These are phyloP conservation scores for Berghia stephanieae DNA, from an alignment of 1,140 invertebrate species.

Conservation along the genomic window DNA sequence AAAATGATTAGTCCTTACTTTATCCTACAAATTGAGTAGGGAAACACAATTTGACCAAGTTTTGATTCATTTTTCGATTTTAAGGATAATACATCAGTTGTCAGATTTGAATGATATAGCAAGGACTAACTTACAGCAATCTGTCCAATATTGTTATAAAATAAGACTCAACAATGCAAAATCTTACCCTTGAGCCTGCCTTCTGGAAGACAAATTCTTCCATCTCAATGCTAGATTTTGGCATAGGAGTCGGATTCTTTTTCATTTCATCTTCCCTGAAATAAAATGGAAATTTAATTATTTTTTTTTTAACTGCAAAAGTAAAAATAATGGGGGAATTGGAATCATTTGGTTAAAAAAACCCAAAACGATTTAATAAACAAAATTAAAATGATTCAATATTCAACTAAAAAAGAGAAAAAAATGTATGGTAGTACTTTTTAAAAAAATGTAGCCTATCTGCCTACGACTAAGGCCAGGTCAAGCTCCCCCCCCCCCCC, in stretches of 20 bases:
- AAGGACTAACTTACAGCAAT: too few species aligned
- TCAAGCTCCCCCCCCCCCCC: too few species aligned
- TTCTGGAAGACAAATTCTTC: slow-evolving; percentile 92
- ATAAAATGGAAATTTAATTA: too few species aligned
- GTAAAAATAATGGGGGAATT: too few species aligned
- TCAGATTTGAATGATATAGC: too few species aligned
- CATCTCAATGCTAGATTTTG: slow-evolving; percentile 88
- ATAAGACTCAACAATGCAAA: not conserved
- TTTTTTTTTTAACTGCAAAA: too few species aligned
- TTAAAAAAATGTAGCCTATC: not conserved
- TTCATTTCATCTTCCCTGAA: slow-evolving; percentile 88
- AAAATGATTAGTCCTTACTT: not conserved
- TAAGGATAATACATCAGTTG: too few species aligned
- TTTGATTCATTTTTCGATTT: too few species aligned
- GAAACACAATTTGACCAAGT: too few species aligned
- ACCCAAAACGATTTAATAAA: not conserved
- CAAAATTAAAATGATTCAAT: not conserved
- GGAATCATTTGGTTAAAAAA: slow-evolving; percentile 1
- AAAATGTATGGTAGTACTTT: not conserved
- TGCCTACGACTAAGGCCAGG: too few species aligned
- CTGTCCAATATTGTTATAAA: too few species aligned
- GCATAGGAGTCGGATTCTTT: slow-evolving; percentile 80
- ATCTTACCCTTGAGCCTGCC: slow-evolving; percentile 79
- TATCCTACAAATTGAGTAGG: too few species aligned
- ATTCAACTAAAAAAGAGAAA: not conserved